phyloP scores from a whole-genome alignment of 2,797 vertebrate species.

The Mormyrops boulengeri region DNA sequence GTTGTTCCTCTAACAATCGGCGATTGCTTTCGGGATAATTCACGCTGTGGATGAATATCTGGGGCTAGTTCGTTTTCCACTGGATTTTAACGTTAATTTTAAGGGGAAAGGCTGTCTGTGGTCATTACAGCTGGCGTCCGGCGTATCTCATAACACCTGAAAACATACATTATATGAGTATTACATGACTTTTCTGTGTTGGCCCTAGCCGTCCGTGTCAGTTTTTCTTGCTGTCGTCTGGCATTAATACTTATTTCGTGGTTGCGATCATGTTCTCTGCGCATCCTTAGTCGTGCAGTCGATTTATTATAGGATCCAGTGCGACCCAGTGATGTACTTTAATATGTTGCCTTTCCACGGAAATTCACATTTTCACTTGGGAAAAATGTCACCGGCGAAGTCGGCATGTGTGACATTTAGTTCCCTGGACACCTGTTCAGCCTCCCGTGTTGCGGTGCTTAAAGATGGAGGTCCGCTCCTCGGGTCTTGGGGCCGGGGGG shows the following conservation, averaged over 20 bases:
- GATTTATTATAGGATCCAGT: background rate
- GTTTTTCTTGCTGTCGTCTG: background rate
- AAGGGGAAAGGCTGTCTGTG: background rate
- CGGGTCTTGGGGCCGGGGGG: background rate
- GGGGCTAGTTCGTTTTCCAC: background rate
- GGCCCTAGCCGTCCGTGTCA: background rate
- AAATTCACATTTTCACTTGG: background rate
- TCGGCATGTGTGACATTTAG: background rate
- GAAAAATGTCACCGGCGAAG: background rate
- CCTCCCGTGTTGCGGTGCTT: background rate
- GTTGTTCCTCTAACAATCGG: background rate
- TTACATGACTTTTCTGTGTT: background rate
- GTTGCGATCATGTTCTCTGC: background rate
- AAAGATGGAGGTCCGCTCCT: background rate
- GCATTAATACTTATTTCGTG: background rate
- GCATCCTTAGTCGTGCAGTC: background rate
- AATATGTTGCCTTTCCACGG: background rate
- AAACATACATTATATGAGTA: background rate
- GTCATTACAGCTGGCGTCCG: background rate
- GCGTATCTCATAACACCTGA: background rate
- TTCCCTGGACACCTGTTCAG: background rate
- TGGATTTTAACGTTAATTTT: background rate
- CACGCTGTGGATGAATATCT: background rate
- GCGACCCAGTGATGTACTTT: background rate
- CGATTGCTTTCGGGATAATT: background rate